Evolutionary conservation across 2,888 invertebrate species (phyloP).

Genomic region (Torymus aiolomorphi): DNA sequence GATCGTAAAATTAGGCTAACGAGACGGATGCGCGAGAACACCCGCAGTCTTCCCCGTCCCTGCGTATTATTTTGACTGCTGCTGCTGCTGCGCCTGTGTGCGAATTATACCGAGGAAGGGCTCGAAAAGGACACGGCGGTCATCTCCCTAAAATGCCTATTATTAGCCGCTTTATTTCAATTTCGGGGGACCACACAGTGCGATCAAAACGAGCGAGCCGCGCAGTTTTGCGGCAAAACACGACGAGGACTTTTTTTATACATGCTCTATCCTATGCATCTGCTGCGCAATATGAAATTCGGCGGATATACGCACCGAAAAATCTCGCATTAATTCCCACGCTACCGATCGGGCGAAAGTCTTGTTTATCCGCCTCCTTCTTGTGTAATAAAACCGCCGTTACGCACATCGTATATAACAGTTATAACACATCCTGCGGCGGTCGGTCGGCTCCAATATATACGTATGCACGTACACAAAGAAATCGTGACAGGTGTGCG

Average conservation of each 20-base stretch:
- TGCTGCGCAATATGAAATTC: slow-evolving; percentile 16
- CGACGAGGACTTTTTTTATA: too few relatives aligned
- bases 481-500: slow-evolving; percentile 34
- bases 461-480: too few relatives aligned
- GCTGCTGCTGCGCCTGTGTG: neutral
- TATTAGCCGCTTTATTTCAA: slow-evolving; percentile 62
- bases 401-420: slow-evolving; percentile 13
- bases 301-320: neutral
- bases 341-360: slow-evolving; percentile 36
- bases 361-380: neutral
- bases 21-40: slow-evolving; percentile 61
- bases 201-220: slow-evolving; percentile 29
- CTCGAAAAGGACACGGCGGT: slow-evolving; percentile 61
- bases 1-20: slow-evolving; percentile 72
- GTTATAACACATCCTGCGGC: slow-evolving; percentile 16
- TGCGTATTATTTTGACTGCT: slow-evolving; percentile 19
- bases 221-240: neutral
- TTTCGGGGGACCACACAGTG: slow-evolving; percentile 66
- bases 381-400: slow-evolving; percentile 45
- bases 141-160: slow-evolving; percentile 41
- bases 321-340: slow-evolving; percentile 44
- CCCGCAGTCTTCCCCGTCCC: slow-evolving; percentile 17
- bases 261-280: neutral
- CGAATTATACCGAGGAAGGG: slow-evolving; percentile 63
- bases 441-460: too few relatives aligned